Base-by-base conservation (phyloP, 2,797 vertebrate genomes). In the Sylvia borin region DNA sequence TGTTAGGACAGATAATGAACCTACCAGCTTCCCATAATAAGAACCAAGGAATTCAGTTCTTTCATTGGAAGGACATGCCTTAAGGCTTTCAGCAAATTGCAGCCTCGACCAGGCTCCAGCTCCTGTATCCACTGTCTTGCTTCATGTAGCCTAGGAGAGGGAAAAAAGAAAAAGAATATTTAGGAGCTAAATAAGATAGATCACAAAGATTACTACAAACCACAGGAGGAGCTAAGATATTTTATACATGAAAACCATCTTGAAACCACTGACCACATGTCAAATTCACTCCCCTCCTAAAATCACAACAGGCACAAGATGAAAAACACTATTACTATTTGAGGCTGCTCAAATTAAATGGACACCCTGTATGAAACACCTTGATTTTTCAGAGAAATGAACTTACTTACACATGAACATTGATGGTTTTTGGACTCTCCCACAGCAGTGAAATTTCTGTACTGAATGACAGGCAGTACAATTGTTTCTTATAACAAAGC, bases 11-110 rank as follows among this genome's bases (percentile, higher is more conserved):
- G 22, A 29, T 7, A 68, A 88, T 2, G 24, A 51, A 94, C 94
- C 83, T 97, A 99, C 98, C 98, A 97, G 96, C 95, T 97, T 82
- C 98, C 97, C 67, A 98, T 53, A 83, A 98, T 64, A 75, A 97
- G 92, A 88, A 98, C 95, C 43, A 98, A 90, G 29, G 97, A 97
- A 95, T 98, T 96, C 89, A 98, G 90, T 20, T 96, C 97, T 85
- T 87, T 96, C 14, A 97, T 54, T 1, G 16, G 17, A 25, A 98
- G 81, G 53, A 70, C 57, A 31, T 95, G 97, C 89, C 97, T 98
- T 57, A 98, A 89, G 48, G 97, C 98, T 68, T 97, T 96, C 38
- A 98, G 96, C 66, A 98, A 96, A 94, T 98, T 98, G 92, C 98
- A 98, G 79, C 98, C 97, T 79, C 47, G 96, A 11, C 87, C 92